Evolutionary conservation across 1,140 invertebrate genomes (phyloP).

Genomic region (Lucilia cuprina): DNA sequence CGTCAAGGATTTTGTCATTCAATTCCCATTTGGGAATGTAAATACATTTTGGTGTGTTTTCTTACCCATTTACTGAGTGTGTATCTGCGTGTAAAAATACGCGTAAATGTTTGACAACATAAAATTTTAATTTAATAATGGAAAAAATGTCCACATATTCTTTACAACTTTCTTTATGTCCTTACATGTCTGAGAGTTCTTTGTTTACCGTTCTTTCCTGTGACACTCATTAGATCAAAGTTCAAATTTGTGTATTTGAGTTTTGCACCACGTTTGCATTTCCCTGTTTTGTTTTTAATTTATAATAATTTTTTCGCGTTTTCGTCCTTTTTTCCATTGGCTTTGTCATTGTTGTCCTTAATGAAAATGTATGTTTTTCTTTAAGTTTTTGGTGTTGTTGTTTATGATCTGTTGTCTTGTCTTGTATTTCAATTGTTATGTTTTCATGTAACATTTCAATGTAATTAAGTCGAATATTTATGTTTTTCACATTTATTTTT

Average conservation of each 20-base stretch:
- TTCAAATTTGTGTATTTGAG: slow-evolving; percentile 36
- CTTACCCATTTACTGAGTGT: not conserved
- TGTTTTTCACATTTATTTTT: slow-evolving; percentile 34
- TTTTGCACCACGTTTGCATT: slow-evolving; percentile 19
- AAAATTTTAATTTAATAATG: slow-evolving; percentile 2
- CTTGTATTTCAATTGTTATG: slow-evolving; percentile 24
- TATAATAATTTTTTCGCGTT: not conserved
- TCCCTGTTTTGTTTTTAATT: not conserved
- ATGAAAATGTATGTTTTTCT: slow-evolving; percentile 18
- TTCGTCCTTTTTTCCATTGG: not conserved
- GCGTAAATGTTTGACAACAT: slow-evolving; percentile 29
- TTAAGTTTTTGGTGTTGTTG: not conserved
- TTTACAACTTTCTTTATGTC: not conserved
- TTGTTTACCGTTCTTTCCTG: not conserved
- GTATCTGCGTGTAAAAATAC: not conserved
- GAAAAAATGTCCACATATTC: not conserved
- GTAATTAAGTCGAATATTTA: slow-evolving; percentile 36
- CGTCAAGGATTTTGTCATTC: not conserved
- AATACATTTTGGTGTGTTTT: not conserved
- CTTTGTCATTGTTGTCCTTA: not conserved
- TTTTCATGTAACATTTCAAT: slow-evolving; percentile 23
- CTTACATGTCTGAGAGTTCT: not conserved
- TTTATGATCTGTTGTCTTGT: not conserved
- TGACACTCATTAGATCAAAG: slow-evolving; percentile 27
- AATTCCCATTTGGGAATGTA: not conserved